A percentile compares a stretch with the other conserved stretches of the same genome.
These are phyloP conservation scores for Taenaris catops DNA, from an alignment of 2,888 invertebrate genomes.

Conservation along the genomic window DNA sequence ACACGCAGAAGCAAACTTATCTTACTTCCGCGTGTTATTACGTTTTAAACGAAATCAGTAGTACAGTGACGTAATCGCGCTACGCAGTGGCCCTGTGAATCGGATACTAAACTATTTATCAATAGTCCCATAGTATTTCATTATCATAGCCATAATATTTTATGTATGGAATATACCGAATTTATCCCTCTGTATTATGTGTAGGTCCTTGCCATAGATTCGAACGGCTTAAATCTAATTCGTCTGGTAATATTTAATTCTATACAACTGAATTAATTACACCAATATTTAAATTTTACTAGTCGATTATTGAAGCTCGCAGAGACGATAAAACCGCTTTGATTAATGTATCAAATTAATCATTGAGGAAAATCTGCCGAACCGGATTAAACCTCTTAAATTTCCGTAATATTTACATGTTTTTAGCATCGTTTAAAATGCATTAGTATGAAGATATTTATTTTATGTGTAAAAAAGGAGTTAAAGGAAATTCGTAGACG, in stretches of 20 bases:
- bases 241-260: neutral
- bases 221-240: no score
- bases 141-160: no score
- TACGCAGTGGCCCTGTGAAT: conserved; percentile 1
- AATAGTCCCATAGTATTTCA: no score
- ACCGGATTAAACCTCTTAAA: conserved; percentile 7
- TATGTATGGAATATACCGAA: no score
- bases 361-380: conserved; percentile 10
- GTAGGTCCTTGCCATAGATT: no score
- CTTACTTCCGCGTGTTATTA: neutral
- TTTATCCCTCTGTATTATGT: no score
- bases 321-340: conserved; percentile 9
- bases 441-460: conserved; percentile 1
- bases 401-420: conserved; percentile 6
- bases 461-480: no score
- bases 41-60: neutral
- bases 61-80: neutral
- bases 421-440: conserved; percentile 8
- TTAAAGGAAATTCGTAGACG: no score
- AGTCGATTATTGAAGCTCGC: conserved; percentile 7
- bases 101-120: no score
- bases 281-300: conserved; percentile 1
- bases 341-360: conserved; percentile 10
- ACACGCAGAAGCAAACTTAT: no score
- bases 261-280: conserved; percentile 4